These are phyloP conservation scores for Nectonema munidae DNA, from an alignment of 2,888 invertebrate genomes.

Conservation along the genomic window DNA sequence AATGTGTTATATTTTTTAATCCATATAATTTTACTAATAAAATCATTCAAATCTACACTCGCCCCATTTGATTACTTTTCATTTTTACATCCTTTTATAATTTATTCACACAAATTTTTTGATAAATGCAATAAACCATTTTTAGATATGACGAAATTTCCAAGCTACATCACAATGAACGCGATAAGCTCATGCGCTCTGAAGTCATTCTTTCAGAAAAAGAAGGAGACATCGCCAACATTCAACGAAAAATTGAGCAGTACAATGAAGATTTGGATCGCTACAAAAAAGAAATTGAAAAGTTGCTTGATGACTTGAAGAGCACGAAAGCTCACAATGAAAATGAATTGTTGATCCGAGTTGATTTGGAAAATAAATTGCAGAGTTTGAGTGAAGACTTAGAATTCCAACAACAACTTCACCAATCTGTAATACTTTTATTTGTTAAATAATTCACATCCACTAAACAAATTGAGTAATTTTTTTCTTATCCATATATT, in stretches of 20 bases:
- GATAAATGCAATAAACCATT: background rate
- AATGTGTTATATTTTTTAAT: no score
- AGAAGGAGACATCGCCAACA: constrained; percentile 9
- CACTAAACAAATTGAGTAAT: no score
- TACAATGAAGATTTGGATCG: constrained; percentile 11
- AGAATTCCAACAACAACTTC: constrained; percentile 20
- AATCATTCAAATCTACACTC: no score
- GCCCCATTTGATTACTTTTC: no score
- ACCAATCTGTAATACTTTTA: constrained; percentile 16
- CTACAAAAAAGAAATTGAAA: constrained; percentile 15
- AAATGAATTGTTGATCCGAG: constrained; percentile 23
- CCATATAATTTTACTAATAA: no score
- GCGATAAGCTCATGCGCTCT: constrained; percentile 10
- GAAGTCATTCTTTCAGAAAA: constrained; percentile 13
- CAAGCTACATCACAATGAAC: constrained; percentile 10
- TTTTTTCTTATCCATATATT: no score
- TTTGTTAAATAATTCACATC: no score
- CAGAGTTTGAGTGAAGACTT: constrained; percentile 23
- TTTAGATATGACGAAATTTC: constrained; percentile 13
- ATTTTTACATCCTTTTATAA: no score
- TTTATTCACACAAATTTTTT: no score
- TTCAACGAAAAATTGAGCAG: constrained; percentile 8
- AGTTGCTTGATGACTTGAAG: constrained; percentile 6
- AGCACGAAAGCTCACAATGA: constrained; percentile 19
- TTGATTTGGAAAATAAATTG: constrained; percentile 23